Conservation (phyloP, 92 coral and sea anemone species). For the Porites rus region DNA sequence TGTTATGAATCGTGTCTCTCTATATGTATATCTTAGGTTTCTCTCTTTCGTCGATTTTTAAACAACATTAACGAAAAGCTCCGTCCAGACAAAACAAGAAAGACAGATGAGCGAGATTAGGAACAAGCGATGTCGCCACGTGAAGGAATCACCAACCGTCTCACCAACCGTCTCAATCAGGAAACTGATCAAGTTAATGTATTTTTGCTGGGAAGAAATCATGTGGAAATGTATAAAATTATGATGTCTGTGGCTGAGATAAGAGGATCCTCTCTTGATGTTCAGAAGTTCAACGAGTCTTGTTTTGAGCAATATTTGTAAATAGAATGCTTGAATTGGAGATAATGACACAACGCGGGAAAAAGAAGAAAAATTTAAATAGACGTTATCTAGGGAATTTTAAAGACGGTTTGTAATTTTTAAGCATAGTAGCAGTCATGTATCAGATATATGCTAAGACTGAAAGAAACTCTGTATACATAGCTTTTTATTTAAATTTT, state of each 20-base stretch:
- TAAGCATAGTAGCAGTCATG: no score
- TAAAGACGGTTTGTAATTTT: no score
- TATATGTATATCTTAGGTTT: background rate
- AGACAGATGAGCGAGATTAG: background rate
- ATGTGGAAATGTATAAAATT: no score
- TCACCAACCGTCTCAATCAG: background rate
- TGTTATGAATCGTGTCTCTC: background rate
- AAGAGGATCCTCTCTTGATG: no score
- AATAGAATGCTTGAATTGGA: no score
- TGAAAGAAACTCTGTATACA: background rate
- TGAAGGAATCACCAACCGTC: background rate
- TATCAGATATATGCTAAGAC: no score
- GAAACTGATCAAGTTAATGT: background rate
- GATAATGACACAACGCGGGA: no score
- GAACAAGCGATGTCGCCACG: background rate
- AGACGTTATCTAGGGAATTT: no score
- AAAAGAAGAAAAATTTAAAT: no score
- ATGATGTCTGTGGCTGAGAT: background rate
- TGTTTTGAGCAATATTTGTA: no score
- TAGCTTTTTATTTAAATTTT: no score
- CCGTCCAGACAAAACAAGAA: background rate
- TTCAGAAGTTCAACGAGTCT: no score
- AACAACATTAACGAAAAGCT: slow-evolving; percentile 18
- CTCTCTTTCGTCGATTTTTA: background rate
- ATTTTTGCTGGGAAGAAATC: background rate